phyloP scores from a whole-genome alignment of 2,113 vertebrate genomes.

The Myanophis thanlyinensis region DNA sequence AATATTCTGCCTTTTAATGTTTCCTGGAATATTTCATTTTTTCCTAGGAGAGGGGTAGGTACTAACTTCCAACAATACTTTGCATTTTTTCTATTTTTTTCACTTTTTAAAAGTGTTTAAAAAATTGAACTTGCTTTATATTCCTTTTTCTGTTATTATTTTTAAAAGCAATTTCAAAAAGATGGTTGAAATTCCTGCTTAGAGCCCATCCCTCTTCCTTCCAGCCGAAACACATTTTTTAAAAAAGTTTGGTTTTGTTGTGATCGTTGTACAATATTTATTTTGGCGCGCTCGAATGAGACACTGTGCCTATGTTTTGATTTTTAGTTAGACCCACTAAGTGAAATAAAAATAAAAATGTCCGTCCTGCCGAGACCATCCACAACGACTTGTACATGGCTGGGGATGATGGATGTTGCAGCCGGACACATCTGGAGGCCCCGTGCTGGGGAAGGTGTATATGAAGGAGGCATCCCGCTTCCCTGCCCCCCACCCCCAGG shows the following conservation, averaged over 20 bases:
- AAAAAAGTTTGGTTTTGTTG: not conserved
- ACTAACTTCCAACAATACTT: no score
- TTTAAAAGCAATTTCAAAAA: not conserved
- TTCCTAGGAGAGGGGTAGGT: no score
- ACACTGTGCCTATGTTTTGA: not conserved
- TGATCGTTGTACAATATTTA: not conserved
- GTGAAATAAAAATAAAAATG: no score
- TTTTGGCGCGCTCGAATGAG: not conserved
- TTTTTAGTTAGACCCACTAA: not conserved
- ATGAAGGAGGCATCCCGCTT: not conserved
- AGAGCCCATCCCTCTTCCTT: not conserved
- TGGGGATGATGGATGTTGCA: not conserved
- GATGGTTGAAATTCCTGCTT: not conserved
- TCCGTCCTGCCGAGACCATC: no score
- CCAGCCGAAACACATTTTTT: not conserved
- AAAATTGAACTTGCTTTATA: no score
- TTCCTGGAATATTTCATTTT: no score
- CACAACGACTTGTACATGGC: not conserved
- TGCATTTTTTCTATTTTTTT: no score
- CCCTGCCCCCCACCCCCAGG: fast-evolving
- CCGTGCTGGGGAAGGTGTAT: not conserved
- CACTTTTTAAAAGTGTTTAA: no score
- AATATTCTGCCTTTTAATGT: no score
- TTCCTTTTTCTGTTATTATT: no score
- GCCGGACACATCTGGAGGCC: not conserved